phyloP scores from a whole-genome alignment of 2,888 invertebrate species.

The Notodonta ziczac region DNA sequence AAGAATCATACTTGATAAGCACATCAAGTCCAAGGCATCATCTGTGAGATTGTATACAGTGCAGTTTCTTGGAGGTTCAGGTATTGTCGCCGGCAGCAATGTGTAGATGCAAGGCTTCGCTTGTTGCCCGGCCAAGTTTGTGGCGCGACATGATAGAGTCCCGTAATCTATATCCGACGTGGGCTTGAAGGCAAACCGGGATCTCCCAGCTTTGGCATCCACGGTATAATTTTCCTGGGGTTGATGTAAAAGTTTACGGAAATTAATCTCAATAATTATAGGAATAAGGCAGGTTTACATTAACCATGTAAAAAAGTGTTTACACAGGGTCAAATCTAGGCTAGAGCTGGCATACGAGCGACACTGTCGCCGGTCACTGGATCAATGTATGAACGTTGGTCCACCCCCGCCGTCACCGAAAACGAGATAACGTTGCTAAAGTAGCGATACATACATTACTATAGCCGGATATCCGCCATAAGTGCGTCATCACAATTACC shows the following conservation, averaged over 20 bases:
- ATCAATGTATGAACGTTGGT: too few species aligned
- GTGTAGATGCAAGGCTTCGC: slow-evolving; percentile 90
- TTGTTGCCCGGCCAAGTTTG: slow-evolving; percentile 89
- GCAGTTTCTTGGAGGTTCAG: slow-evolving; percentile 92
- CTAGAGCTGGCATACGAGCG: too few species aligned
- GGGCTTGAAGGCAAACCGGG: slow-evolving; percentile 91
- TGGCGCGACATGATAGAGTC: slow-evolving; percentile 90
- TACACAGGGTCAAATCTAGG: too few species aligned
- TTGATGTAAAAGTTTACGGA: not conserved
- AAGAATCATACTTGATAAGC: slow-evolving; percentile 78
- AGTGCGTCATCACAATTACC: too few species aligned
- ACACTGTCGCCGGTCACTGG: too few species aligned
- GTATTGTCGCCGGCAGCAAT: slow-evolving; percentile 90
- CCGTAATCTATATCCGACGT: slow-evolving; percentile 92
- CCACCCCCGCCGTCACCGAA: too few species aligned
- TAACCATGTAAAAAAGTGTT: too few species aligned
- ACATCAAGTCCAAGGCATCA: slow-evolving; percentile 90
- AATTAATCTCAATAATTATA: too few species aligned
- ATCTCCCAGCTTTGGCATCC: slow-evolving; percentile 81
- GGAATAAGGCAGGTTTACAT: too few species aligned
- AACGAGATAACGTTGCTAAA: too few species aligned
- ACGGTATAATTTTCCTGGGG: slow-evolving; percentile 83
- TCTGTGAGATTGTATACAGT: slow-evolving; percentile 91
- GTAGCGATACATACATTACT: too few species aligned
- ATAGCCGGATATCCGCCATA: too few species aligned